Evolutionary conservation across 1,140 invertebrate species (phyloP).

Genomic region (Pinna nobilis): DNA sequence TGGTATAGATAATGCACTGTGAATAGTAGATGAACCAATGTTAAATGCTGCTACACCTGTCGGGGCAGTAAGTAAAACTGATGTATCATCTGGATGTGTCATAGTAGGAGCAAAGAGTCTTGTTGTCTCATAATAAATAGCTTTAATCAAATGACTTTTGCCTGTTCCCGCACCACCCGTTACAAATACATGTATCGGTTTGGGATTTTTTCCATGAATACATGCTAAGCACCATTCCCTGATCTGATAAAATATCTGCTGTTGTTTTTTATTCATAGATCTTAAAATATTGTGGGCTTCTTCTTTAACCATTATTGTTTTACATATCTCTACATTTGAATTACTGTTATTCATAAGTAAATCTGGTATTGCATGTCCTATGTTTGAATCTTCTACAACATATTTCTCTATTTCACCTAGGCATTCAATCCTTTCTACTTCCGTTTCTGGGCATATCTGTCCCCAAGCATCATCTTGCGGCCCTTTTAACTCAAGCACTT

Average conservation of each 20-base stretch:
- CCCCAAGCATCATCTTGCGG: conserved; percentile 33
- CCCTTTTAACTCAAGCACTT: conserved; percentile 7
- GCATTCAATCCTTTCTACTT: conserved; percentile 11
- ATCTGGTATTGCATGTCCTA: neutral
- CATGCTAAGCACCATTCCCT: conserved; percentile 31
- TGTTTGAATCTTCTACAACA: neutral
- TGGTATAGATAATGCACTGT: conserved; percentile 26
- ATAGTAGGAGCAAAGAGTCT: conserved; percentile 20
- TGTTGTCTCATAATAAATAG: conserved; percentile 39
- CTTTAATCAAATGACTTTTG: conserved; percentile 45
- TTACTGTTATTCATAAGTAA: neutral
- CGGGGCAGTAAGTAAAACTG: conserved; percentile 25
- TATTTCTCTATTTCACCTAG: neutral
- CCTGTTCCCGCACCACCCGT: conserved; percentile 40
- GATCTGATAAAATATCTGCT: conserved; percentile 33
- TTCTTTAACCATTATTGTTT: neutral
- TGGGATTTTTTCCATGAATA: conserved; percentile 5
- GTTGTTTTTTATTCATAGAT: conserved; percentile 12
- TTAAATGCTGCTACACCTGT: conserved; percentile 38
- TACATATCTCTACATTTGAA: neutral
- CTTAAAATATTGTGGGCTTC: neutral
- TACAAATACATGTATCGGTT: conserved; percentile 36
- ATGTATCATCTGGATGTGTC: conserved; percentile 7
- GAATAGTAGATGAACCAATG: conserved; percentile 27
- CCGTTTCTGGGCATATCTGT: conserved; percentile 13